Percentiles rank a stretch among this genome's conserved stretches.
Conservation (phyloP, 2,113 vertebrate species). For the Kryptolebias marmoratus region DNA sequence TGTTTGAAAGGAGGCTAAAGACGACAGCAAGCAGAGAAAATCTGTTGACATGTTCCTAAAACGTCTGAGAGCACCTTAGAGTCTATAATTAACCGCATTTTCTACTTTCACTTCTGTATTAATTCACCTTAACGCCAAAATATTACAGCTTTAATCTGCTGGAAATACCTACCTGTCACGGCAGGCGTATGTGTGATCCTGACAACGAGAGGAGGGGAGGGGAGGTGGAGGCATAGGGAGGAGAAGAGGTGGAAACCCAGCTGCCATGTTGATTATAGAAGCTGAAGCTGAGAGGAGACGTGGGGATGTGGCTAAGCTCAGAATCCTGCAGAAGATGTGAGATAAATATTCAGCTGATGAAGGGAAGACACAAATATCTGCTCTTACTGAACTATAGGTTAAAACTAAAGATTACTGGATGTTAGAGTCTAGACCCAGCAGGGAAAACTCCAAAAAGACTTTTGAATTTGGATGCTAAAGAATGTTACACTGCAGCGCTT, state of each 20-base stretch:
- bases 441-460: no score
- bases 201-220: slow-evolving; percentile 6
- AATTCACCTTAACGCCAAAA: slow-evolving; percentile 83
- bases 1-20: slow-evolving; percentile 20
- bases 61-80: slow-evolving; percentile 52
- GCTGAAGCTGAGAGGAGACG: not conserved
- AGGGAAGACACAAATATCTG: not conserved
- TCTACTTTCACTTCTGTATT: slow-evolving; percentile 75
- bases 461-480: no score
- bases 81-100: slow-evolving; percentile 77
- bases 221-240: not conserved
- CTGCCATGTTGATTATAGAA: slow-evolving; percentile 59
- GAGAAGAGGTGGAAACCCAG: slow-evolving; percentile 21
- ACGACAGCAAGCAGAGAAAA: slow-evolving; percentile 59
- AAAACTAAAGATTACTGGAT: not conserved
- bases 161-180: slow-evolving; percentile 78
- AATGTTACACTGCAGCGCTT: no score
- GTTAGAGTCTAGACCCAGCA: not conserved
- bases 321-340: slow-evolving; percentile 4
- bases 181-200: slow-evolving; percentile 57
- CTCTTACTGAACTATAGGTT: not conserved
- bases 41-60: slow-evolving; percentile 72
- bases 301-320: not conserved
- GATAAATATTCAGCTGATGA: slow-evolving; percentile 9
- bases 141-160: slow-evolving; percentile 79